Evolutionary conservation across 2,797 vertebrate species (phyloP), one percentile per base, ranked within the genome.

Genomic region (Anisognathus igniventris): DNA sequence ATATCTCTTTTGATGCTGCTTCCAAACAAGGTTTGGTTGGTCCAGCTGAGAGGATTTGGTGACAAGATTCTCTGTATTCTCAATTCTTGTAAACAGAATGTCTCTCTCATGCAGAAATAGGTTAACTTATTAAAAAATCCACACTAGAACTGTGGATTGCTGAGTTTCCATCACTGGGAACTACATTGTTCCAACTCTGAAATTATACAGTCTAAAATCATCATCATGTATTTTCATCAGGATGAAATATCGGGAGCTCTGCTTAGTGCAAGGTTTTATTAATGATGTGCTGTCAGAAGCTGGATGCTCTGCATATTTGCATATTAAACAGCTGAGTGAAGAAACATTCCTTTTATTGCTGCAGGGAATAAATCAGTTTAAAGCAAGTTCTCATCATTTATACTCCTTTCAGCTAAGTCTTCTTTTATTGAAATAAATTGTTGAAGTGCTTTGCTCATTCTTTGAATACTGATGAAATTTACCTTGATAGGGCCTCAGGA

Each of bases 271-370:
- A 98, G 98, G 98, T 98, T 99, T 99, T 99, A 99, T 99, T 99
- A 99, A 99, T 99, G 99, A 99, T 98, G 98, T 98, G 98, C 99
- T 99, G 99, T 99, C 99, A 99, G 98, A 97, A 98, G 98, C 97
- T 98, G 98, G 99, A 99, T 99, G 99, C 99, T 99, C 99, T 99
- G 99, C 99, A 99, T 99, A 99, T 99, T 99, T 99, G 99, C 99
- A 99, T 99, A 99, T 99, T 99, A 99, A 99, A 99, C 98, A 99
- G 99, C 98, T 98, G 97, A 98, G 98, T 98, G 98, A 98, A 98
- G 98, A 98, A 99, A 98, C 98, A 99, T 99, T 98, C 98, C 98
- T 98, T 99, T 99, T 99, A 99, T 99, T 99, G 99, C 98, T 98
- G 97, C 98, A 98, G 98, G 98, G 98, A 99, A 99, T 99, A 99